A percentile compares a stretch with the other conserved stretches of the same genome.
These are phyloP conservation scores for Drosophila nasuta DNA, from an alignment of 1,140 invertebrate species.

Conservation along the genomic window DNA sequence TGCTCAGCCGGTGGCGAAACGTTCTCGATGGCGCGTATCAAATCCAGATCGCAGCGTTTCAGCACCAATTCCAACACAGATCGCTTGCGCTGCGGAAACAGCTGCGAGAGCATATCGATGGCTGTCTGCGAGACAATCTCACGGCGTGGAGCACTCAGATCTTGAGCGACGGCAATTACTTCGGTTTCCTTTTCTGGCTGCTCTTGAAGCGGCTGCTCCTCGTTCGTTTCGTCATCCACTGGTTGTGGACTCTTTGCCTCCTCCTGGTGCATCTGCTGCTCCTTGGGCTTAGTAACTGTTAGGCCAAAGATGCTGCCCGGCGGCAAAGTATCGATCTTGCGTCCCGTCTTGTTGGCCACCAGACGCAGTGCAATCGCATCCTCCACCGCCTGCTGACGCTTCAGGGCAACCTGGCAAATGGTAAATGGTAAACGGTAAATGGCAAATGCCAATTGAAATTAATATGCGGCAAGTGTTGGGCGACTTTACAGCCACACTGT, in stretches of 20 bases:
- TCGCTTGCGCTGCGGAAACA: slow-evolving; percentile 95
- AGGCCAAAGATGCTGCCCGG: slow-evolving; percentile 96
- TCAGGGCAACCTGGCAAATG: slow-evolving; percentile 93
- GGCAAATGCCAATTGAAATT: slow-evolving; percentile 78
- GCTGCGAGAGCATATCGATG: slow-evolving; percentile 92
- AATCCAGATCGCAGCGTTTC: slow-evolving; percentile 93
- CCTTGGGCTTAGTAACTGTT: slow-evolving; percentile 89
- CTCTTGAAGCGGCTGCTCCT: not conserved
- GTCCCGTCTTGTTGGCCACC: slow-evolving; percentile 94
- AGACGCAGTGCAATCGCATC: slow-evolving; percentile 97
- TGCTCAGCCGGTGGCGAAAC: slow-evolving; percentile 56
- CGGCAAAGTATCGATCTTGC: slow-evolving; percentile 92
- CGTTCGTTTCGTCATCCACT: not conserved
- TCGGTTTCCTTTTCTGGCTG: slow-evolving; percentile 29
- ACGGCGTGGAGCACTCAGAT: slow-evolving; percentile 63
- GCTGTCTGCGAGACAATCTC: slow-evolving; percentile 87
- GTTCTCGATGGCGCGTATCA: slow-evolving; percentile 88
- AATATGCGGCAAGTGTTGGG: slow-evolving; percentile 81
- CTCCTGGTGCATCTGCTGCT: slow-evolving; percentile 25
- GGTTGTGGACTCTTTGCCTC: slow-evolving; percentile 25
- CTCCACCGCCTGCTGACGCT: slow-evolving; percentile 98
- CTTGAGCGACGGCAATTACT: slow-evolving; percentile 51
- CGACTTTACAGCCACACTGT: slow-evolving; percentile 42
- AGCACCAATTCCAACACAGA: slow-evolving; percentile 94
- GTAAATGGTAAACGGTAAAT: slow-evolving; percentile 30